Percentiles rank a stretch among this genome's conserved stretches.
Evolutionary conservation across 2,797 vertebrate species (phyloP).

Genomic region (Paguma larvata): DNA sequence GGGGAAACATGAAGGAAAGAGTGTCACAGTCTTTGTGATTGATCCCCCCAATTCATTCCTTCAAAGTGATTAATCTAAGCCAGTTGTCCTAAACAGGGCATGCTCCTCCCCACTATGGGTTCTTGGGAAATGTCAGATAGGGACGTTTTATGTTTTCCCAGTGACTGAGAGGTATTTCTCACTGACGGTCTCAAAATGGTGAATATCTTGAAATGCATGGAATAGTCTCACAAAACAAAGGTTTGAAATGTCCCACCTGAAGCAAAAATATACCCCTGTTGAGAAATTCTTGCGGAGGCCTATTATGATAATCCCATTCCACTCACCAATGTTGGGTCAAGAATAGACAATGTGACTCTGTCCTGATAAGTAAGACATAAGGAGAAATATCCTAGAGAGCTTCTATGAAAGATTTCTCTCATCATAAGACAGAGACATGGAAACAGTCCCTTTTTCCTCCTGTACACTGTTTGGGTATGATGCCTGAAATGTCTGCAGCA

Average conservation of each 20-base stretch:
- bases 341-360: not conserved
- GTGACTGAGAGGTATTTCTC: not conserved
- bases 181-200: not conserved
- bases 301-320: not conserved
- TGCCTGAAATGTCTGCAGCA: not conserved
- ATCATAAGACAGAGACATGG: not conserved
- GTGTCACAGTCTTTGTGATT: not conserved
- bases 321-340: not conserved
- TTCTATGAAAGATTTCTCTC: not conserved
- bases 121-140: not conserved
- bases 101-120: fast-evolving
- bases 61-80: constrained; percentile 6
- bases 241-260: not conserved
- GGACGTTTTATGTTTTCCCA: not conserved
- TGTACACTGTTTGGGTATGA: not conserved
- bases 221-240: not conserved
- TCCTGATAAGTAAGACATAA: not conserved
- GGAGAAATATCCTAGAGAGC: not conserved
- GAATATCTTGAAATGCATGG: not conserved
- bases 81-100: not conserved
- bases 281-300: not conserved
- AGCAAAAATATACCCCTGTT: not conserved
- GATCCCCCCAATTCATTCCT: not conserved
- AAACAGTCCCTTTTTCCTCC: not conserved
- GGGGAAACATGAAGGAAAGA: not conserved